Evolutionary conservation across 2,113 vertebrate species (phyloP), one percentile per base, ranked within the genome.

Genomic region (Lamprotornis superbus): DNA sequence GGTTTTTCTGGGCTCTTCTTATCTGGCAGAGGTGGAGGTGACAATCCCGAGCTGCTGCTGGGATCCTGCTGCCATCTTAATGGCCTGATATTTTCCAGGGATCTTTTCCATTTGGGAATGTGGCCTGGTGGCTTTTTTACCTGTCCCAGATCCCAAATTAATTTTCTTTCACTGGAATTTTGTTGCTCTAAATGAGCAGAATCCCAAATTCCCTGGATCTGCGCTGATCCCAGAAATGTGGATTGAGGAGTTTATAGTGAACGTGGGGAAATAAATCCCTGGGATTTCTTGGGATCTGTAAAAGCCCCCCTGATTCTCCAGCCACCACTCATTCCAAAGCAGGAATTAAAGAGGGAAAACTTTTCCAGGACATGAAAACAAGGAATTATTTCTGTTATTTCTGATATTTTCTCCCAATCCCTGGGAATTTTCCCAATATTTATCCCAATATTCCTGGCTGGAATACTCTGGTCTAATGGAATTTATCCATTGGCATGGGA

Each of bases 81-180:
- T 42, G 39, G 23, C 57, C 61, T 88, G 79, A 13, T 8, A 28
- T 52, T 83, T 86, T 74, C 86, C 89, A 64, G 70, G 18, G 35
- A 35, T 57, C 4, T 33, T 86, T 77, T 65, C 69, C 68, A 37
- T 27, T 56, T 16, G 22, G 65, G 65, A 89, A 21, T 53, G 56
- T 8, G 35, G 60, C 14, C 24, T 10, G 14, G 14, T 31, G 56
- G 2, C 0, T 78, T 65, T 82, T 74, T 17, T 37, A 37, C 6
- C 9, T 65, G 1, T 22, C 87, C 22, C 28, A 30, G 46, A 27
- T 24, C 5, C 0, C 64, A 30, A 0, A 6, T 3, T 19, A 2
- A 75, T 79, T 81, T 50, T 50, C 49, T 50, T n/a, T 5, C 44
- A 6, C 46, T 15, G 47, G 20, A 30, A 14, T 39, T 77, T 22